Evolutionary conservation across 2,797 vertebrate genomes (phyloP).

Genomic region (Schizopygopsis pylzovi): DNA sequence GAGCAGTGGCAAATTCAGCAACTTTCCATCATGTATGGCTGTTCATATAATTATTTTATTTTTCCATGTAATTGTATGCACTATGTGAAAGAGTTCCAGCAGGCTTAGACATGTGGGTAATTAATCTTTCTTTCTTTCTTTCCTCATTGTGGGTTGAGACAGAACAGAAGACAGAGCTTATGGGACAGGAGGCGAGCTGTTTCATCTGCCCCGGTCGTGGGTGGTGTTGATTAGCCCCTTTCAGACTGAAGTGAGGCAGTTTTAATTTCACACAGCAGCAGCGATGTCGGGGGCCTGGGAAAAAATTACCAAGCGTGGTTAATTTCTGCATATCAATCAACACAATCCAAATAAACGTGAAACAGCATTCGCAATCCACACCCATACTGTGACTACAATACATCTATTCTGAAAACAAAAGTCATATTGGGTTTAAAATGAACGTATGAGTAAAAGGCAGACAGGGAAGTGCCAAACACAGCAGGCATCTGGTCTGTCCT

Average conservation of each 20-base stretch:
- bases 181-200: conserved; percentile 1
- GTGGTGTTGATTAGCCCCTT: conserved; percentile 40
- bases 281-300: conserved; percentile 44
- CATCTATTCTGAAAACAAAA: neutral
- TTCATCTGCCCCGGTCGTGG: conserved; percentile 20
- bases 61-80: neutral
- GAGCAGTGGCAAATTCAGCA: neutral
- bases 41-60: conserved; percentile 18
- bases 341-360: conserved; percentile 28
- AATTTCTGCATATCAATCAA: conserved; percentile 50
- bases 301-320: conserved; percentile 52
- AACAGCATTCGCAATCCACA: neutral
- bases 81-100: conserved; percentile 19
- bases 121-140: neutral
- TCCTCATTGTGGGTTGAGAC: conserved; percentile 25
- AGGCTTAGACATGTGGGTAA: conserved; percentile 28
- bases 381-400: neutral
- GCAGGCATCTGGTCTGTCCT: neutral
- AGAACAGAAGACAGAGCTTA: conserved; percentile 28
- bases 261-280: conserved; percentile 57
- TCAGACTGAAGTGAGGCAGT: conserved; percentile 40
- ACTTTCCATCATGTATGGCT: neutral
- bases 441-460: neutral
- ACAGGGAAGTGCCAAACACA: neutral
- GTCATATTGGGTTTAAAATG: neutral